Evolutionary conservation across 2,113 vertebrate genomes (phyloP).

Genomic region (Nibea albiflora): DNA sequence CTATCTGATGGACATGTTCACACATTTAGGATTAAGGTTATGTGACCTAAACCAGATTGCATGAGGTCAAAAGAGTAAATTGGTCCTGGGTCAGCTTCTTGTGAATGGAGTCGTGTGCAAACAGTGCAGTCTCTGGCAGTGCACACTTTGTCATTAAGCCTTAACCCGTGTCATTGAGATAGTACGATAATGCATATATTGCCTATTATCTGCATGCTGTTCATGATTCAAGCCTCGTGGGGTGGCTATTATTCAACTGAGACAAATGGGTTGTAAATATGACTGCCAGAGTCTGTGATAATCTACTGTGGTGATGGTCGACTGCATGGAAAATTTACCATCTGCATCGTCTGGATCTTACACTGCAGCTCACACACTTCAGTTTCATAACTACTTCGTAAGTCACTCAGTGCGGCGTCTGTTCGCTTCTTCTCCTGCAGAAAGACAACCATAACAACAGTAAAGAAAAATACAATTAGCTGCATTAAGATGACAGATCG

Average conservation of each 20-base stretch:
- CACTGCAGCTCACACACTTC: constrained; percentile 95
- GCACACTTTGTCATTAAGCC: no score
- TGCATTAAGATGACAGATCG: background rate
- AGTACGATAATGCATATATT: no score
- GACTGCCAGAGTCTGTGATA: background rate
- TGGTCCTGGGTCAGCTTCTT: no score
- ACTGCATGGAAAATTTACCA: constrained; percentile 78
- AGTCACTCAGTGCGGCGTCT: constrained; percentile 86
- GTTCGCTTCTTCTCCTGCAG: constrained; percentile 88
- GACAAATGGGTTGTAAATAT: background rate
- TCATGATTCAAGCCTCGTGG: no score
- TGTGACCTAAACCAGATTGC: background rate
- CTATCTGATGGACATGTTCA: constrained; percentile 83
- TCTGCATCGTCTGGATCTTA: constrained; percentile 92
- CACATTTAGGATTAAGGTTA: background rate
- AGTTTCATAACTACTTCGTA: constrained; percentile 88
- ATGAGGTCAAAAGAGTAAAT: no score
- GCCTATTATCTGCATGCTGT: no score
- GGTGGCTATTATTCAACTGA: no score
- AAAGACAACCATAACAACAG: constrained; percentile 7
- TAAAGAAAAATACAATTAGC: background rate
- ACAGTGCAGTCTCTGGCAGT: no score
- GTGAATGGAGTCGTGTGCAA: no score
- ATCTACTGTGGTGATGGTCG: background rate
- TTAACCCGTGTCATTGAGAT: no score